Conservation (phyloP, 2,888 invertebrate species). For the Conus canariensis region DNA sequence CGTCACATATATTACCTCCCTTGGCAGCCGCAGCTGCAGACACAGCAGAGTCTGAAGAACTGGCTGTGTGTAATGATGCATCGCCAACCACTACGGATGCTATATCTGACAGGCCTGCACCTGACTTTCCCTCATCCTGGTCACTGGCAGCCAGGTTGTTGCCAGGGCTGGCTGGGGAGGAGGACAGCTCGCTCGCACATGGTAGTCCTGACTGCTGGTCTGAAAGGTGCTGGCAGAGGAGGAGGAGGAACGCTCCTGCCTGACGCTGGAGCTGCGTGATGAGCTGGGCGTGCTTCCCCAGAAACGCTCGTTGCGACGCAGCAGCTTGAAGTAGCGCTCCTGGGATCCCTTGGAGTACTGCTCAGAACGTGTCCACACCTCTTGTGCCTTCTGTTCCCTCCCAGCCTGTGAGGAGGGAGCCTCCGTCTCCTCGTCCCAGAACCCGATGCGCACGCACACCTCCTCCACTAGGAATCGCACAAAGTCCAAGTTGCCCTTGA, state of each 20-base stretch:
- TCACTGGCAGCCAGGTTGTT: too few species aligned
- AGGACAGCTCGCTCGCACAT: background rate
- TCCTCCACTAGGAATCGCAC: conserved; percentile 46
- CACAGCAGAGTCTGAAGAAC: background rate
- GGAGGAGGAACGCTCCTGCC: background rate
- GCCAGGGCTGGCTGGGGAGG: background rate
- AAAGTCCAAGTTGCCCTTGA: conserved; percentile 46
- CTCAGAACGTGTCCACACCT: background rate
- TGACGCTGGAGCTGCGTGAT: background rate
- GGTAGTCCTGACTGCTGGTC: background rate
- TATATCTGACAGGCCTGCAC: too few species aligned
- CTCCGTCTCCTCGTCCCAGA: background rate
- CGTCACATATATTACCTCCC: background rate
- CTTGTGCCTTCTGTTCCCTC: too few species aligned
- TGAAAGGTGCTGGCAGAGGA: background rate
- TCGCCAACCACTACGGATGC: background rate
- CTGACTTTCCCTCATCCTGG: too few species aligned
- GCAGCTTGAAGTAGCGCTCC: conserved; percentile 2
- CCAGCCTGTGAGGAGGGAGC: background rate
- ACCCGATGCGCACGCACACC: conserved; percentile 12
- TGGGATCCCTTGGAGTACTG: background rate
- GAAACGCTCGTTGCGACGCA: background rate
- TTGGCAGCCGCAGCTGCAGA: background rate
- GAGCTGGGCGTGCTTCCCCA: background rate
- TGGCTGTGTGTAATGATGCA: background rate